Evolutionary conservation across 2,797 vertebrate species (phyloP).

Genomic region (Sebastes matsubarae): DNA sequence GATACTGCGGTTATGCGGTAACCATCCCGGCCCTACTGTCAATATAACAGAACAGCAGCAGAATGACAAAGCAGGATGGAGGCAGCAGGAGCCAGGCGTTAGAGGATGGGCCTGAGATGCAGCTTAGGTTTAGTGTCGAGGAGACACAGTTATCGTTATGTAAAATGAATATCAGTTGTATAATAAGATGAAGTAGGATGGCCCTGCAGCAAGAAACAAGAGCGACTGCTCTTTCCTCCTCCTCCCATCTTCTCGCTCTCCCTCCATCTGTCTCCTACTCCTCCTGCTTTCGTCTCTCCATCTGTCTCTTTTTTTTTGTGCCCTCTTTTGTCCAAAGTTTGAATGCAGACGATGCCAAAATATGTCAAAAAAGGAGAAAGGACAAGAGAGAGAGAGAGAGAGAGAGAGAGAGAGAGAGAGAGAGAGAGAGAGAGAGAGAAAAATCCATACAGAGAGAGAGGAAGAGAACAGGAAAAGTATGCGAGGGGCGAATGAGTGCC

Average conservation of each 20-base stretch:
- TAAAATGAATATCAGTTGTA: conserved; percentile 78
- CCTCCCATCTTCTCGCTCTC: conserved; percentile 71
- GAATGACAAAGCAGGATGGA: conserved; percentile 49
- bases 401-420: background rate
- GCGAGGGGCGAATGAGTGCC: conserved; percentile 54
- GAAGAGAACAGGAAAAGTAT: conserved; percentile 42
- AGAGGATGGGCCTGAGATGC: conserved; percentile 8
- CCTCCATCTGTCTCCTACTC: conserved; percentile 74
- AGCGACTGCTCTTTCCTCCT: conserved; percentile 73
- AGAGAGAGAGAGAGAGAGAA: background rate
- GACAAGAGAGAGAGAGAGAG: conserved; percentile 5
- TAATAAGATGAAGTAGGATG: conserved; percentile 77
- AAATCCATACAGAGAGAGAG: background rate
- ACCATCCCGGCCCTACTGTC: conserved; percentile 35
- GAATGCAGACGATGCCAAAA: conserved; percentile 58
- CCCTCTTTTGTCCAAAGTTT: conserved; percentile 75
- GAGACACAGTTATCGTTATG: conserved; percentile 61
- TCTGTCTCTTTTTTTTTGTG: conserved; percentile 68
- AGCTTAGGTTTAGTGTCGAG: conserved; percentile 52
- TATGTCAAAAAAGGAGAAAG: conserved; percentile 54
- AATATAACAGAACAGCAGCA: conserved; percentile 44
- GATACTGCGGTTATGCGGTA: conserved; percentile 12
- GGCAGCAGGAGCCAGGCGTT: conserved; percentile 20
- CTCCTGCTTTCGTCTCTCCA: conserved; percentile 70
- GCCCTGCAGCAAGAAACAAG: conserved; percentile 77